Base-by-base conservation (phyloP, 2,888 invertebrate genomes). In the Silvanus unidentatus region DNA sequence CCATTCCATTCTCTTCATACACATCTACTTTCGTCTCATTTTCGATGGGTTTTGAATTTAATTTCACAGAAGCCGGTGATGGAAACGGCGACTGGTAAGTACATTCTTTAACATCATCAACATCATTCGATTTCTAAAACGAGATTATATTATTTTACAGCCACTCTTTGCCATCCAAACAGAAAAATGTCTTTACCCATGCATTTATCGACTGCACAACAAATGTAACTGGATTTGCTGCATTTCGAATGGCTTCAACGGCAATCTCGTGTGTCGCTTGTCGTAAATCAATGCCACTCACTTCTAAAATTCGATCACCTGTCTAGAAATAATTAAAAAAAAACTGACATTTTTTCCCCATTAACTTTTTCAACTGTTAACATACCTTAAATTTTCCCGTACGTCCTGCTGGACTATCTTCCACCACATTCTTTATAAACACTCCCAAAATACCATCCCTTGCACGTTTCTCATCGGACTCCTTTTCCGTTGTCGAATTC, bases 351-450 rank as follows among this genome's bases (percentile, higher is more conserved):
- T 32, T 27, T n/a, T n/a, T n/a, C n/a, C n/a, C n/a, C n/a, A n/a
- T n/a, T n/a, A n/a, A n/a, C n/a, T n/a, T 13, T 38, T 14, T 13
- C 14, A 14, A 6, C 35, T 35, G 14, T 12, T 36, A 45, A 45
- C 38, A 38, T 72, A 90, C 91, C 77, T 88, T 88, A 35, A 92
- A 73, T 59, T 88, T 83, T n/a, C 88, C 93, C 53, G 89, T 86
- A 59, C 81, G 78, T 39, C 93, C 95, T 1, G 98, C 99, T 0
- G 98, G 96, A 72, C 94, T 95, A 51, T 91, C 86, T 1, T 91
- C 83, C 10, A 96, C 82, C 0, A 99, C 96, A 63, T 94, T 93
- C 72, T 98, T 98, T 66, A 99, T 93, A 71, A 99, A 99, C 65
- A 99, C 97, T 4, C 98, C 98, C 45, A 93, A 86, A 55, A 96